Evolutionary conservation across 2,113 vertebrate species (phyloP).

Genomic region (Xyliphius kryptos): DNA sequence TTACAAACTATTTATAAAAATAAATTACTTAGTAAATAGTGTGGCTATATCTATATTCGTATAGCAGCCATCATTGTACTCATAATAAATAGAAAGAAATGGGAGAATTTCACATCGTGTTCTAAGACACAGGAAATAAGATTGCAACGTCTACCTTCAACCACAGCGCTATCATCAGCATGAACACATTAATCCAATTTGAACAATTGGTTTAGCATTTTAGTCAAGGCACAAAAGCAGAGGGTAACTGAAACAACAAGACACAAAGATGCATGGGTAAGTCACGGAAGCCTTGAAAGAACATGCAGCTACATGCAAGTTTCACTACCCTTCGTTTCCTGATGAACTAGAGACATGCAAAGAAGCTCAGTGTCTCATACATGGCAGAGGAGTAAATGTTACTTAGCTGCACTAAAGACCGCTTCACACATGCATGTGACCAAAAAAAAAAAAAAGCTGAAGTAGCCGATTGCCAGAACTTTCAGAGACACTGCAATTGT

Average conservation of each 20-base stretch:
- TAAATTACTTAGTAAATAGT: no score
- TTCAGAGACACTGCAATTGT: neutral
- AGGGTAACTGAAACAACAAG: neutral
- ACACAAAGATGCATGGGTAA: neutral
- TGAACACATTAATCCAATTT: neutral
- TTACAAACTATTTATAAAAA: no score
- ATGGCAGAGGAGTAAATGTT: neutral
- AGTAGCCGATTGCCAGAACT: neutral
- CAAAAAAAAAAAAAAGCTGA: neutral
- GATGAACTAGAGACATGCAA: neutral
- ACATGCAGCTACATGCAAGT: neutral
- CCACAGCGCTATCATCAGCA: neutral
- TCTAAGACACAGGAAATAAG: slow-evolving; percentile 2
- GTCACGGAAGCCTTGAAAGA: slow-evolving; percentile 13
- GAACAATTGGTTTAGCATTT: neutral
- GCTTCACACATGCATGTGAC: neutral
- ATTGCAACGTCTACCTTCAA: neutral
- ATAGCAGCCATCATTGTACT: neutral
- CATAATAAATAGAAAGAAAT: neutral
- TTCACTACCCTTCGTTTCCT: slow-evolving; percentile 5
- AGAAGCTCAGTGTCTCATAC: neutral
- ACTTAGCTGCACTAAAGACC: neutral
- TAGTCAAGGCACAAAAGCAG: neutral
- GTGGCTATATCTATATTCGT: no score
- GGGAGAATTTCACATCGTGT: neutral